Percentiles rank a stretch among this genome's conserved stretches.
These are phyloP conservation scores for Rhagoletis zephyria DNA, from an alignment of 1,140 invertebrate species.

Conservation along the genomic window DNA sequence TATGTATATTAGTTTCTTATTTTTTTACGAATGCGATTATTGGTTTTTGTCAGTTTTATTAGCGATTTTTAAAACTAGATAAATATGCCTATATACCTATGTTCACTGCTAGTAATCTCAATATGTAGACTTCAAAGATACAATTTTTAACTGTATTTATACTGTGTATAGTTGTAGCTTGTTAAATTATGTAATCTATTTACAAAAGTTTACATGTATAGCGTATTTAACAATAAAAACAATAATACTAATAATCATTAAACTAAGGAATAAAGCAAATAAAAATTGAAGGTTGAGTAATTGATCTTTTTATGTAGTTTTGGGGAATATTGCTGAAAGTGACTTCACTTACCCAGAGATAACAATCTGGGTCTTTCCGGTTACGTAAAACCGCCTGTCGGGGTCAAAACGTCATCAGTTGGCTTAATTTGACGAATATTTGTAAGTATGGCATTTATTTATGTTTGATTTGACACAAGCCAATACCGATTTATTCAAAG, in stretches of 20 bases:
- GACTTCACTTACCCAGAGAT: too few species aligned
- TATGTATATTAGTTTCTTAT: not conserved
- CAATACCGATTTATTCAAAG: too few species aligned
- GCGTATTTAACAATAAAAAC: slow-evolving; percentile 1
- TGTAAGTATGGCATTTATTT: too few species aligned
- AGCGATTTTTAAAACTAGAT: not conserved
- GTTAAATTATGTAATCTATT: slow-evolving; percentile 38
- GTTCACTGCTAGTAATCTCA: slow-evolving; percentile 41
- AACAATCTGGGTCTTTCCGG: too few species aligned
- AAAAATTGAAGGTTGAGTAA: not conserved
- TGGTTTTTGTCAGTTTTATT: not conserved
- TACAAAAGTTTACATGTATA: slow-evolving; percentile 44
- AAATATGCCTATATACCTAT: not conserved
- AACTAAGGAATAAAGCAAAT: slow-evolving; percentile 15
- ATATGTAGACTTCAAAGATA: slow-evolving; percentile 5
- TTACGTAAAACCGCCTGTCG: too few species aligned
- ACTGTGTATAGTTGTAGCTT: slow-evolving; percentile 40
- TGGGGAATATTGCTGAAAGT: too few species aligned
- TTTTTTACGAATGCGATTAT: not conserved
- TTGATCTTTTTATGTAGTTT: too few species aligned
- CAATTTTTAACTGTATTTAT: slow-evolving; percentile 29
- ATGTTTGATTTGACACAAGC: too few species aligned
- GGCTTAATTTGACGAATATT: too few species aligned
- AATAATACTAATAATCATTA: slow-evolving; percentile 13
- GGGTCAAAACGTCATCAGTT: too few species aligned